phyloP scores from a whole-genome alignment of 1,140 invertebrate species.

The Carcinoscorpius rotundicauda region DNA sequence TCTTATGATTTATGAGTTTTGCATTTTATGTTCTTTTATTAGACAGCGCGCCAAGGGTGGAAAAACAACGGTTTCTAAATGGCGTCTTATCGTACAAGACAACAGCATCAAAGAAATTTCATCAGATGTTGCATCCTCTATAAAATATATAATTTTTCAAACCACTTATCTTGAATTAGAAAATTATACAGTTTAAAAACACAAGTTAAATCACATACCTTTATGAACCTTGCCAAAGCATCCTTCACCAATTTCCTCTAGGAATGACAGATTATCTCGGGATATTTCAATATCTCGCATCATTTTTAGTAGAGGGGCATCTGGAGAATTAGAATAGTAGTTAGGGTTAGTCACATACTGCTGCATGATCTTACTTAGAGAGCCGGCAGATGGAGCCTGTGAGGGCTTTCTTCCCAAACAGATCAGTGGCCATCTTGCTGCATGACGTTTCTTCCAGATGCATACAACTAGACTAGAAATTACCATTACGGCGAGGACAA shows the following conservation, averaged over 20 bases:
- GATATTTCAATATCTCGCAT: conserved; percentile 31
- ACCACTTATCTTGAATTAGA: no score
- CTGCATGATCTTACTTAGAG: conserved; percentile 18
- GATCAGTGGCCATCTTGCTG: neutral
- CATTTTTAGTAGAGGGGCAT: conserved; percentile 7
- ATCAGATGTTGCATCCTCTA: no score
- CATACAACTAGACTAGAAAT: neutral
- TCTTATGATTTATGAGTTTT: no score
- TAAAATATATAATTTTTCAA: no score
- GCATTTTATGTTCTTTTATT: no score
- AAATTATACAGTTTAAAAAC: no score
- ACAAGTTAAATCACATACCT: conserved; percentile 41
- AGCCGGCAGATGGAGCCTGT: conserved; percentile 1
- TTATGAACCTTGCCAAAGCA: conserved; percentile 86
- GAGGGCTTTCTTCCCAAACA: neutral
- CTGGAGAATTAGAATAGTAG: conserved; percentile 19
- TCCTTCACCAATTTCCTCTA: conserved; percentile 73
- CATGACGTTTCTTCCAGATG: neutral
- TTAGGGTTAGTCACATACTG: conserved; percentile 23
- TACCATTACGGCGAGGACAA: neutral
- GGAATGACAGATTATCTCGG: conserved; percentile 49
- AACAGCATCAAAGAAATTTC: no score
- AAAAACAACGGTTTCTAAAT: no score
- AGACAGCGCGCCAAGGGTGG: no score
- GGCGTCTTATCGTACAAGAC: no score